Evolutionary conservation across 2,113 vertebrate genomes (phyloP).

Genomic region (Azemiops feae): DNA sequence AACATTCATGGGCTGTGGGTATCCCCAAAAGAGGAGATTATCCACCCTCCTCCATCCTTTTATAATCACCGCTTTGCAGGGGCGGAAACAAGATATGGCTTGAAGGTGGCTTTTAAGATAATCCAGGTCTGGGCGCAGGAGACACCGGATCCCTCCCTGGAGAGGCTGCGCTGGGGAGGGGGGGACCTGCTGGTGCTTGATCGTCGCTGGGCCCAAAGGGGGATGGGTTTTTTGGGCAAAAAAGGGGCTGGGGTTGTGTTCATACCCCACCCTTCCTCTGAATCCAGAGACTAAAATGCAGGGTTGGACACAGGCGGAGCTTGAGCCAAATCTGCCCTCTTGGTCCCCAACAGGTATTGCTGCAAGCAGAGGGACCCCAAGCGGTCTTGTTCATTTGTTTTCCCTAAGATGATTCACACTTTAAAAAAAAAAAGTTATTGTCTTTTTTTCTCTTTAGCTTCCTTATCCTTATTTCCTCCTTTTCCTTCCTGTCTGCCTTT

Average conservation of each 20-base stretch:
- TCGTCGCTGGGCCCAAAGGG: not conserved
- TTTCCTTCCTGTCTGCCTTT: not conserved
- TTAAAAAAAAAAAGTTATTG: not conserved
- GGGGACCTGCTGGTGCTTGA: slow-evolving; percentile 58
- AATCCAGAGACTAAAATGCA: not conserved
- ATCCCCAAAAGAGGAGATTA: not conserved
- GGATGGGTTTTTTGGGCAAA: not conserved
- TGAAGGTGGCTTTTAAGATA: not conserved
- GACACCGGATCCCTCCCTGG: slow-evolving; percentile 24
- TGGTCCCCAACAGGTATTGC: not conserved
- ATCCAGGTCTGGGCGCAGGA: slow-evolving; percentile 16
- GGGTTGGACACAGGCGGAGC: not conserved
- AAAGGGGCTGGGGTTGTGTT: not conserved
- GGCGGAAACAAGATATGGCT: not conserved
- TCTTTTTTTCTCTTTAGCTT: not conserved
- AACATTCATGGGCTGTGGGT: not conserved
- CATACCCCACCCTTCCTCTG: not conserved
- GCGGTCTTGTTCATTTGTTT: not conserved
- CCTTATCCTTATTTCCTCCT: not conserved
- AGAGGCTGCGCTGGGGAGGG: slow-evolving; percentile 57
- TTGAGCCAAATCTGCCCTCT: not conserved
- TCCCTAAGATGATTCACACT: not conserved
- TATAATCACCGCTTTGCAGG: not conserved
- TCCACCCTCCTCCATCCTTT: not conserved
- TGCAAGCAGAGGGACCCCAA: not conserved